These are phyloP conservation scores for Chloropsis hardwickii DNA, from an alignment of 2,113 vertebrate genomes.

Conservation along the genomic window DNA sequence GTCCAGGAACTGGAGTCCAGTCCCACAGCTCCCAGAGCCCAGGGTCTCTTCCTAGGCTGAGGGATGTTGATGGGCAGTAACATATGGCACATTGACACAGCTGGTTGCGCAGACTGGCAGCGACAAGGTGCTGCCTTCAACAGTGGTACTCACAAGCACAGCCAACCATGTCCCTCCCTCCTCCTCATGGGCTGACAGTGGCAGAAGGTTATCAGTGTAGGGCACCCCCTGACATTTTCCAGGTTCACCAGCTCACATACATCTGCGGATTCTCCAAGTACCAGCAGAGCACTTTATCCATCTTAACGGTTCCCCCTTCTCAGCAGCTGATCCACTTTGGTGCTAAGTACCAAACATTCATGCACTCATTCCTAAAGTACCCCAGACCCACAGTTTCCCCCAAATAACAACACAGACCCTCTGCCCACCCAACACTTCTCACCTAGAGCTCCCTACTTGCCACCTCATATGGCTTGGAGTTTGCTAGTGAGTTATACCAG, in stretches of 20 bases:
- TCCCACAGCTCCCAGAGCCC: rapidly evolving
- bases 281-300: not conserved
- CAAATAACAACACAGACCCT: not conserved
- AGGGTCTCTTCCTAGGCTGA: not conserved
- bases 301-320: not conserved
- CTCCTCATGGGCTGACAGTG: not conserved
- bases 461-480: not conserved
- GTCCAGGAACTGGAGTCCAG: not conserved
- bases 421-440: not conserved
- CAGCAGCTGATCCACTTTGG: not conserved
- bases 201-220: not conserved
- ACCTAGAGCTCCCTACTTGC: not conserved
- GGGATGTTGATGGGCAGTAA: not conserved
- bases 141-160: not conserved
- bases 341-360: not conserved
- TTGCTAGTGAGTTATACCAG: not conserved
- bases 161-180: rapidly evolving
- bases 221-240: rapidly evolving
- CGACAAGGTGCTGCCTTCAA: not conserved
- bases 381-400: not conserved
- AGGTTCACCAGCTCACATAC: rapidly evolving
- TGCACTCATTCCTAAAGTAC: rapidly evolving
- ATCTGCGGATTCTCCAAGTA: not conserved
- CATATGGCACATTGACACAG: rapidly evolving
- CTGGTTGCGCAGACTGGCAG: not conserved